Evolutionary conservation across 2,888 invertebrate genomes (phyloP).

Genomic region (Cyclophora albipunctata): DNA sequence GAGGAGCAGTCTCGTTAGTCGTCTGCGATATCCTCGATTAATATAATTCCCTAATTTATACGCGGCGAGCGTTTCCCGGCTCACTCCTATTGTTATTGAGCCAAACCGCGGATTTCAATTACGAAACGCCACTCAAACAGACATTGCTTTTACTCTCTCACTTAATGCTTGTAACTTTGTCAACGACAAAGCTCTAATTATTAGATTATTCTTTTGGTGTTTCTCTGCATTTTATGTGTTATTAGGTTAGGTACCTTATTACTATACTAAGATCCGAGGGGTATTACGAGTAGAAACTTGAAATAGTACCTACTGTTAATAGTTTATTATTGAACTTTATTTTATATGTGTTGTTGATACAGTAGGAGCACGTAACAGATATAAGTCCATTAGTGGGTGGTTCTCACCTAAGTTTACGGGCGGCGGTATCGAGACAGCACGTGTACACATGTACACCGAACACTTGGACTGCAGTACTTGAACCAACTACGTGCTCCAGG

Average conservation of each 20-base stretch:
- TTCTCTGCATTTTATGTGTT: conserved; percentile 20
- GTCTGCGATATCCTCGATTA: conserved; percentile 51
- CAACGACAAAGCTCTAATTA: conserved; percentile 35
- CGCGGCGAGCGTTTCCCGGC: conserved; percentile 37
- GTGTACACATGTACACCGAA: conserved; percentile 6
- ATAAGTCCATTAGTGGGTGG: conserved; percentile 18
- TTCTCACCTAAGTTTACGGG: conserved; percentile 22
- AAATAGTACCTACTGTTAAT: no score
- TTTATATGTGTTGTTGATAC: neutral
- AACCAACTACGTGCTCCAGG: conserved; percentile 19
- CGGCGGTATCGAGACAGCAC: conserved; percentile 12
- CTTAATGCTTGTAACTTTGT: conserved; percentile 34
- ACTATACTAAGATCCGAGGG: no score
- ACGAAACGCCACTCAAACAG: conserved; percentile 33
- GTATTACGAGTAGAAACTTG: no score
- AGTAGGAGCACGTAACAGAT: conserved; percentile 19
- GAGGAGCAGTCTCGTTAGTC: conserved; percentile 34
- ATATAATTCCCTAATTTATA: conserved; percentile 69
- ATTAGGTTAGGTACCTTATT: no score
- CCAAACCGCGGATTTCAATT: conserved; percentile 58
- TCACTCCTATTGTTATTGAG: conserved; percentile 44
- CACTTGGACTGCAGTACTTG: conserved; percentile 22
- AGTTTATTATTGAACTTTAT: no score
- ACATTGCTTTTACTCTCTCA: conserved; percentile 35
- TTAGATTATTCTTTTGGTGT: neutral